Evolutionary conservation across 2,113 vertebrate species (phyloP).

Genomic region (Sorex fumeus): DNA sequence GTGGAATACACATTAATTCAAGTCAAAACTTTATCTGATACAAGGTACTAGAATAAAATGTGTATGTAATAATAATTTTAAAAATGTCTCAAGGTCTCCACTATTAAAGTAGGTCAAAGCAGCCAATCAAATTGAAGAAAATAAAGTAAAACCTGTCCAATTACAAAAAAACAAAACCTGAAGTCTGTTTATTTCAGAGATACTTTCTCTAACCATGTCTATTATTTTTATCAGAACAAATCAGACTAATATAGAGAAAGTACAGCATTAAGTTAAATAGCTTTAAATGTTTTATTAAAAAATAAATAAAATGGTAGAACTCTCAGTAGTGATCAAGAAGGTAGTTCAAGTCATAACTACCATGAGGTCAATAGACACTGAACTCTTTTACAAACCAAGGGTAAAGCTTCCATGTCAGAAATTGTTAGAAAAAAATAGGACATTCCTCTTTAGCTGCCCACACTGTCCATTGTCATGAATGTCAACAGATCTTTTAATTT

Average conservation of each 20-base stretch:
- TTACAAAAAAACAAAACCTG: background rate
- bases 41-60: too few species aligned
- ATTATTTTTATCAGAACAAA: background rate
- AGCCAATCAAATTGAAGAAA: conserved; percentile 24
- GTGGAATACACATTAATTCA: background rate
- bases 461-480: rapidly evolving
- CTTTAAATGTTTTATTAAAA: background rate
- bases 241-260: background rate
- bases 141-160: background rate
- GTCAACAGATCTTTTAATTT: background rate
- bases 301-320: background rate
- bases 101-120: conserved; percentile 19
- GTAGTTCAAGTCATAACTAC: too few species aligned
- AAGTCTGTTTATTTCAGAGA: background rate
- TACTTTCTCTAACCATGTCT: background rate
- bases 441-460: too few species aligned
- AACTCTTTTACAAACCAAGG: background rate
- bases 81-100: background rate
- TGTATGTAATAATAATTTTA: background rate
- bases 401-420: background rate
- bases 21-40: background rate
- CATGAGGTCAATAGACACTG: too few species aligned
- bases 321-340: too few species aligned
- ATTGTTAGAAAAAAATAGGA: too few species aligned
- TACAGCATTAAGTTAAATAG: background rate